These are phyloP conservation scores for Microcebus murinus DNA, from an alignment of 2,113 vertebrate species.

Conservation along the genomic window DNA sequence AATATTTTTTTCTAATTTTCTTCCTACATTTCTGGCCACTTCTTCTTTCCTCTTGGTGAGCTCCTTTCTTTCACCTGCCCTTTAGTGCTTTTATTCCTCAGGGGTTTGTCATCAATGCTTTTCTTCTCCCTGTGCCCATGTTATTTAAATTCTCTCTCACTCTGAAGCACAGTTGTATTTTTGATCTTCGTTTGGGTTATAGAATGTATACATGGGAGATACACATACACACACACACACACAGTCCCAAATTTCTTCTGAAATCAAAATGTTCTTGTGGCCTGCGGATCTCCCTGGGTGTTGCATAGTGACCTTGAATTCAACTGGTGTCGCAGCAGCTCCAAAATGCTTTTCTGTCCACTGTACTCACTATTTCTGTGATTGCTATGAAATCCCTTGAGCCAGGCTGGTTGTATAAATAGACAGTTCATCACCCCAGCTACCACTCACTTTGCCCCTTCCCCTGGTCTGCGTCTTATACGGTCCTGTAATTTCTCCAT, in stretches of 20 bases:
- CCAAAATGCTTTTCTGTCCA: neutral
- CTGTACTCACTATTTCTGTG: neutral
- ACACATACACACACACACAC: neutral
- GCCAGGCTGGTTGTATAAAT: neutral
- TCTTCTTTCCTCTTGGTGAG: neutral
- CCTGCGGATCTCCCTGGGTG: neutral
- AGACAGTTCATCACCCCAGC: neutral
- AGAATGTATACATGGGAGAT: neutral
- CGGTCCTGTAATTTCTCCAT: neutral
- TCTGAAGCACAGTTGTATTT: neutral
- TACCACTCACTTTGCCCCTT: neutral
- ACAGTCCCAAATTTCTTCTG: neutral
- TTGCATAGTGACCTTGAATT: neutral
- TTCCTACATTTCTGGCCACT: neutral
- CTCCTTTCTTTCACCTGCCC: neutral
- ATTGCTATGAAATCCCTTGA: neutral
- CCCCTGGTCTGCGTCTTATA: neutral
- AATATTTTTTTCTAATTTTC: neutral
- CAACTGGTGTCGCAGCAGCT: neutral
- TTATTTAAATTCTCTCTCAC: neutral
- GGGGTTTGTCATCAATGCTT: neutral
- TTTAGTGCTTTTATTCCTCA: neutral
- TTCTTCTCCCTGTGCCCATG: neutral
- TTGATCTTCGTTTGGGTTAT: neutral
- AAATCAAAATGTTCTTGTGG: neutral